A percentile compares a stretch with the other conserved stretches of the same genome.
phyloP scores from a whole-genome alignment of 2,797 vertebrate species.

The Danio tinwini region DNA sequence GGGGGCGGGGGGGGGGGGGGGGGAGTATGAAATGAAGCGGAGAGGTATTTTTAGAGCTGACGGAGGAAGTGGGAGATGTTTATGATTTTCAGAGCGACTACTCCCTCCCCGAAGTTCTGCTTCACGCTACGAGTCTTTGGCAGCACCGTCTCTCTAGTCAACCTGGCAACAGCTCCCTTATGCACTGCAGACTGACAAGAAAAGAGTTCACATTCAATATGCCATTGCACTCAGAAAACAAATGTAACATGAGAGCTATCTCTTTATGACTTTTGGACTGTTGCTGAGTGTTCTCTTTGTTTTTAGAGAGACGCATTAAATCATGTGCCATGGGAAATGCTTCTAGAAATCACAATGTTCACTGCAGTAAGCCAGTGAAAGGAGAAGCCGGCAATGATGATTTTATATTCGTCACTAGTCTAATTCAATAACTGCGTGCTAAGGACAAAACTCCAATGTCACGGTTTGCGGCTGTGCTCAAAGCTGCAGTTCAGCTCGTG shows the following conservation, averaged over 20 bases:
- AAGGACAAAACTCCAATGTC: slow-evolving; percentile 30
- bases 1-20: slow-evolving; percentile 52
- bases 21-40: slow-evolving; percentile 56
- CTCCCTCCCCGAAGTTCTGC: slow-evolving; percentile 59
- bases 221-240: too few relatives aligned
- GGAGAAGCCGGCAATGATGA: slow-evolving; percentile 21
- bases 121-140: slow-evolving; percentile 50
- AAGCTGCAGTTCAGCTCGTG: neutral
- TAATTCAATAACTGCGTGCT: slow-evolving; percentile 12
- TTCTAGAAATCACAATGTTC: neutral
- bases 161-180: slow-evolving; percentile 21
- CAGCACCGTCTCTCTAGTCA: slow-evolving; percentile 30
- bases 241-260: neutral
- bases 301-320: slow-evolving; percentile 7
- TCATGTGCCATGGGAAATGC: slow-evolving; percentile 10
- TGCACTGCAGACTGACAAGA: slow-evolving; percentile 48
- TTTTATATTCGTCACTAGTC: neutral
- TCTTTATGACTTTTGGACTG: neutral
- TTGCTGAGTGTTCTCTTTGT: neutral
- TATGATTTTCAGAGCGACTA: slow-evolving; percentile 61
- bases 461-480: neutral
- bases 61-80: slow-evolving; percentile 69
- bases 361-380: neutral
- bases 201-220: slow-evolving; percentile 31
- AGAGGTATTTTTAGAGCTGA: slow-evolving; percentile 74